phyloP scores from a whole-genome alignment of 2,797 vertebrate species.

The Myoxocephalus aenaeus region DNA sequence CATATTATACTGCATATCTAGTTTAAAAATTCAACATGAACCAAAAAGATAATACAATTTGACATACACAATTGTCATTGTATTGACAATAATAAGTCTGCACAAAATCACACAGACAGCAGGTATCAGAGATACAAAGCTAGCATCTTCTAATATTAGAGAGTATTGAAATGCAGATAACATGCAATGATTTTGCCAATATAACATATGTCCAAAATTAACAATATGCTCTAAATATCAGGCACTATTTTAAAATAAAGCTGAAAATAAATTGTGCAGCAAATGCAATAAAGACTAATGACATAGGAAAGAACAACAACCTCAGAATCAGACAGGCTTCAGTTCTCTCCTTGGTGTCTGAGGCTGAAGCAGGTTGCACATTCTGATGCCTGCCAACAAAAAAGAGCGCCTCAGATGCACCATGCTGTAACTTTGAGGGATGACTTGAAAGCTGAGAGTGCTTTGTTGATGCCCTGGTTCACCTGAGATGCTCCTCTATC shows the following conservation, averaged over 20 bases:
- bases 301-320: not conserved
- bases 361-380: conserved; percentile 33
- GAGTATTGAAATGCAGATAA: conserved; percentile 6
- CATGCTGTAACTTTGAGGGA: conserved; percentile 41
- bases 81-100: not conserved
- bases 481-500: conserved; percentile 18
- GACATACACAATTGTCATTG: not conserved
- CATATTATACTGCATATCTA: not conserved
- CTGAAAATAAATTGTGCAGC: conserved; percentile 2
- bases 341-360: conserved; percentile 28
- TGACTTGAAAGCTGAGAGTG: conserved; percentile 31
- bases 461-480: conserved; percentile 43
- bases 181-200: not conserved
- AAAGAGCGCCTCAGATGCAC: conserved; percentile 27
- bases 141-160: not conserved
- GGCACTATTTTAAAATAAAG: conserved; percentile 8
- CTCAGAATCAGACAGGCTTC: conserved; percentile 5
- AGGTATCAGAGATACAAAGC: not conserved
- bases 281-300: conserved; percentile 1
- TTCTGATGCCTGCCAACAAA: conserved; percentile 35
- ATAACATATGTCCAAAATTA: not conserved
- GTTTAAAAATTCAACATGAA: not conserved
- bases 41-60: not conserved
- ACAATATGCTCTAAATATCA: not conserved
- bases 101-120: not conserved